These are phyloP conservation scores for Lapara coniferarum DNA, from an alignment of 2,888 invertebrate genomes.

Conservation along the genomic window DNA sequence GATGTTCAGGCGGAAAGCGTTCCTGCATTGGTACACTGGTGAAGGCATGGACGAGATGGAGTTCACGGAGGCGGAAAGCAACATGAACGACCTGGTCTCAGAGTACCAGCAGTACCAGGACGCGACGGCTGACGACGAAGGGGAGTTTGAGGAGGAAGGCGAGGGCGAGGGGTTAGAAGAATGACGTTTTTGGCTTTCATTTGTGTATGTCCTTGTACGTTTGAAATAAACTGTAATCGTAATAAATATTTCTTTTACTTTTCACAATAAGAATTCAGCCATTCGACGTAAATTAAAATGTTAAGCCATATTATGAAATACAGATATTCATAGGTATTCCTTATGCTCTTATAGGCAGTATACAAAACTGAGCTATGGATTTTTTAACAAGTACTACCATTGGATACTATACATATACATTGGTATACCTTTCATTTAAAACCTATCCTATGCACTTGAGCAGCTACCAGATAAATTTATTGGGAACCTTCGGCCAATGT, in stretches of 20 bases:
- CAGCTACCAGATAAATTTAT: too few relatives aligned
- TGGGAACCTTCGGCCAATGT: too few relatives aligned
- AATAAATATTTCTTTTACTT: not conserved
- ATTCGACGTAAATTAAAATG: too few relatives aligned
- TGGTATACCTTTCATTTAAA: too few relatives aligned
- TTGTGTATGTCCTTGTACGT: conserved; percentile 60
- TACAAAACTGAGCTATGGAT: too few relatives aligned
- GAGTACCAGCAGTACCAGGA: conserved; percentile 91
- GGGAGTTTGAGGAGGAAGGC: conserved; percentile 81
- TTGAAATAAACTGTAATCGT: conserved; percentile 46
- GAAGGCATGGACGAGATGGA: conserved; percentile 97
- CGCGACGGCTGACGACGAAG: conserved; percentile 83
- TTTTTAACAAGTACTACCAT: too few relatives aligned
- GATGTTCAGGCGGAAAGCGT: conserved; percentile 98
- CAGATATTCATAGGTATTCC: too few relatives aligned
- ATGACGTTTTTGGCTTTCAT: conserved; percentile 47
- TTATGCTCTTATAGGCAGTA: too few relatives aligned
- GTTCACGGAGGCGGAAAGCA: conserved; percentile 95
- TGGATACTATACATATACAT: too few relatives aligned
- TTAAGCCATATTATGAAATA: too few relatives aligned
- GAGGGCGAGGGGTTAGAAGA: conserved; percentile 80
- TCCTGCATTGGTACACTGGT: conserved; percentile 98
- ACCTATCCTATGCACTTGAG: too few relatives aligned
- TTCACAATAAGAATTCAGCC: too few relatives aligned
- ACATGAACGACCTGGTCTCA: conserved; percentile 89